Base-by-base conservation (phyloP, 2,797 vertebrate species). In the Parauchenoglanis ngamensis region DNA sequence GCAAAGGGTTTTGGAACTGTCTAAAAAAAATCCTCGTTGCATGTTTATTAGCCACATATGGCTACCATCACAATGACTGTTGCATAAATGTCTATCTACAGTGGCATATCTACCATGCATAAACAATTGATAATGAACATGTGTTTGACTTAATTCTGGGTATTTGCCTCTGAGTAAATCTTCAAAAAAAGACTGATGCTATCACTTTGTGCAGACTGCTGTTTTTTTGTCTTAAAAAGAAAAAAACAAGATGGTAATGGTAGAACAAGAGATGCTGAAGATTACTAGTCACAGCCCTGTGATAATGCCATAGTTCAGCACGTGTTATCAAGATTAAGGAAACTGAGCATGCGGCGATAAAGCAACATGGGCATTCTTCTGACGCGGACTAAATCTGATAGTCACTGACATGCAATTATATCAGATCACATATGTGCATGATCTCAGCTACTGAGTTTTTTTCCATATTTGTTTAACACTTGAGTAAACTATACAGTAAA, bases 381-480 rank as follows among this genome's bases (percentile, higher is more conserved):
- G 13, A 65, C 78, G 57, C 10, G 25, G 31, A 57, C 46, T 2
- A 7, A 11, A 86, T 79, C 83, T 89, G 88, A 89, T 89, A 87
- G 68, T 1, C 21, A 68, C 0, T 65, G 85, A 21, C 35, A 73
- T 83, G 67, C 84, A 56, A 84, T 28, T 40, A 2, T 80, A 88
- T 90, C 83, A 87, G 88, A 89, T 87, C 68, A 81, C 63, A 11
- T 40, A 12, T 40, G 13, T 63, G 44, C 63, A 81, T 86, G 75
- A 86, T 61, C 68, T 82, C 75, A 78, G 81, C 61, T 84, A 78
- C 25, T 79, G 11, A 49, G 67, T 25, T 7, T 44, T 56, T 68
- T 67, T 35, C 15, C 31, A 25, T 65, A 65, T 57, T 86, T 82
- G 28, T 86, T 57, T 40, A 57, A 79, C 12, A 59, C 49, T 25